A percentile compares a stretch with the other conserved stretches of the same genome.
These are phyloP conservation scores for Clarias platycephalus DNA, from an alignment of 2,797 vertebrate species.

Conservation along the genomic window DNA sequence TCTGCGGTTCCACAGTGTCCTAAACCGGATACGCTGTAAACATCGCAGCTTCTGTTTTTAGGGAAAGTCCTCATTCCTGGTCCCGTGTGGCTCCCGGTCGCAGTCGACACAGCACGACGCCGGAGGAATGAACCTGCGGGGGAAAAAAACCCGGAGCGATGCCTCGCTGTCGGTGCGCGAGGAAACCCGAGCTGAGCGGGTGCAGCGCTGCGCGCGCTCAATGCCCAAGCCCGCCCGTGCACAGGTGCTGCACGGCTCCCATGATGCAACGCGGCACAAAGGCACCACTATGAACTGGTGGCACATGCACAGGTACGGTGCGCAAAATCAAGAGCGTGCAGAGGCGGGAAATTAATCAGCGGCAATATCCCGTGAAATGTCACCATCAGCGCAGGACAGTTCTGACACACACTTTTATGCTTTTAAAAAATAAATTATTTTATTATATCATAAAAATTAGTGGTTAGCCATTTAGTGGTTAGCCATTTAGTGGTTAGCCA, in stretches of 20 bases:
- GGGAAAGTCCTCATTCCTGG: conserved; percentile 78
- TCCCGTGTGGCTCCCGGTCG: conserved; percentile 65
- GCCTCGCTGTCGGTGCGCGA: conserved; percentile 58
- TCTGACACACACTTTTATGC: background rate
- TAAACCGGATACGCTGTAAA: conserved; percentile 75
- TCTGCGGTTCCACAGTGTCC: conserved; percentile 56
- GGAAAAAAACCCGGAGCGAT: conserved; percentile 59
- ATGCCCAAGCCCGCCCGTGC: conserved; percentile 67
- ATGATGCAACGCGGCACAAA: conserved; percentile 81
- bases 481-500: background rate
- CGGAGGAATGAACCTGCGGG: conserved; percentile 68
- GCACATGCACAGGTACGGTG: conserved; percentile 61
- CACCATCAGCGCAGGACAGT: conserved; percentile 15
- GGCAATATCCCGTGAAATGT: background rate
- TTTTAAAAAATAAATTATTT: too few species aligned
- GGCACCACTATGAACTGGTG: conserved; percentile 72
- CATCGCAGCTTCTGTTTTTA: conserved; percentile 75
- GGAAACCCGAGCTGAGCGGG: conserved; percentile 74
- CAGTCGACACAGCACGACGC: conserved; percentile 65
- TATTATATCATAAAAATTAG: background rate
- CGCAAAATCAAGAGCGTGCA: background rate
- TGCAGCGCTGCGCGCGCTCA: conserved; percentile 70
- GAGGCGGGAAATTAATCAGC: conserved; percentile 36
- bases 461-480: background rate
- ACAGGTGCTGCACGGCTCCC: conserved; percentile 77